phyloP scores from a whole-genome alignment of 1,140 invertebrate genomes.

The Psilanteris sp. region DNA sequence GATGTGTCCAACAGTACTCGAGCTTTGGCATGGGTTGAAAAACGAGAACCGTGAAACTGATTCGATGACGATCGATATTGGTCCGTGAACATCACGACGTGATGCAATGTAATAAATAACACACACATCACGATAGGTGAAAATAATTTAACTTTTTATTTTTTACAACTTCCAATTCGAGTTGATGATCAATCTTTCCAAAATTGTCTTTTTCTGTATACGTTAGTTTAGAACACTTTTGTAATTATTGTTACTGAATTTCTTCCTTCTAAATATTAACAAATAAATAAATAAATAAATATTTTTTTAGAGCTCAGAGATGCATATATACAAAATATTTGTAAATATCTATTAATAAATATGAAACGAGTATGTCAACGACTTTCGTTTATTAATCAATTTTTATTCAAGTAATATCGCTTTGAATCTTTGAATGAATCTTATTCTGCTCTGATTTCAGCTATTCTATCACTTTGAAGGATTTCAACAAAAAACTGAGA shows the following conservation, averaged over 20 bases:
- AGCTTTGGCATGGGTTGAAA: constrained; percentile 32
- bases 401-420: constrained; percentile 64
- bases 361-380: too few species aligned
- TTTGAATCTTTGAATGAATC: constrained; percentile 69
- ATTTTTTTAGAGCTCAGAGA: too few species aligned
- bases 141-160: constrained; percentile 37
- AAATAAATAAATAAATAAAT: too few species aligned
- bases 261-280: too few species aligned
- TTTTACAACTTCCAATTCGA: neutral
- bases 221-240: too few species aligned
- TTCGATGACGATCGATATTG: constrained; percentile 57
- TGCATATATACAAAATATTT: too few species aligned
- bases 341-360: too few species aligned
- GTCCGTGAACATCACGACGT: constrained; percentile 31
- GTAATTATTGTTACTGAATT: too few species aligned
- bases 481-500: constrained; percentile 21
- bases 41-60: constrained; percentile 59
- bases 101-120: constrained; percentile 60
- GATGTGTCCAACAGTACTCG: constrained; percentile 55
- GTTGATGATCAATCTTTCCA: too few species aligned
- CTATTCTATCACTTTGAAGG: constrained; percentile 50
- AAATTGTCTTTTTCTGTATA: too few species aligned
- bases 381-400: constrained; percentile 55
- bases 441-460: constrained; percentile 51
- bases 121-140: constrained; percentile 23